Conservation (phyloP, 2,797 vertebrate species). For the Salmo trutta region DNA sequence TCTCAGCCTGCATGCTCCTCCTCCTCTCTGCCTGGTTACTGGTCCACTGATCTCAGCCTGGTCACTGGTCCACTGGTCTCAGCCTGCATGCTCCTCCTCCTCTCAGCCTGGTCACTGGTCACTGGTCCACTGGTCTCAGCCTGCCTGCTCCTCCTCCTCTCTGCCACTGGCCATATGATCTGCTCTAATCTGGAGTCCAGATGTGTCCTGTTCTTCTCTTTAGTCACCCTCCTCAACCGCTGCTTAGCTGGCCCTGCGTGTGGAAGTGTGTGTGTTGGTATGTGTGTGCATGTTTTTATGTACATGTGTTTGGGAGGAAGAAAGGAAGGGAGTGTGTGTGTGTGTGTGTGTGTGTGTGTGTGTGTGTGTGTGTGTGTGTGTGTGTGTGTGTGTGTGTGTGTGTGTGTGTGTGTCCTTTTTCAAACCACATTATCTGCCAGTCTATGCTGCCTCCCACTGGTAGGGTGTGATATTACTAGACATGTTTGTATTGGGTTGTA, state of each 20-base stretch:
- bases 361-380: constrained; percentile 9
- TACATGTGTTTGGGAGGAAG: constrained; percentile 9
- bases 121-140: constrained; percentile 42
- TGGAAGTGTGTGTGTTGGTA: constrained; percentile 15
- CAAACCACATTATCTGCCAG: constrained; percentile 62
- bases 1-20: too few relatives aligned
- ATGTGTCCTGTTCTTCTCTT: constrained; percentile 65
- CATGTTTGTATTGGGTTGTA: background rate
- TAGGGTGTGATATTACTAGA: constrained; percentile 70
- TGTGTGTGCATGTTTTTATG: constrained; percentile 14
- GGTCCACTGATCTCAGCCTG: too few relatives aligned
- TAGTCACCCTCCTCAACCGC: constrained; percentile 56
- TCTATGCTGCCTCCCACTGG: constrained; percentile 83
- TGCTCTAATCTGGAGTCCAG: constrained; percentile 76
- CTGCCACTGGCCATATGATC: constrained; percentile 69
- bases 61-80: too few relatives aligned
- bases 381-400: constrained; percentile 18
- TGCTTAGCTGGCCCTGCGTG: constrained; percentile 25
- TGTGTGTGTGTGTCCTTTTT: constrained; percentile 17
- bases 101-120: too few relatives aligned
- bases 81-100: too few relatives aligned
- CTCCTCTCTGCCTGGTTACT: too few relatives aligned
- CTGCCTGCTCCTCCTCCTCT: constrained; percentile 57
- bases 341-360: background rate
- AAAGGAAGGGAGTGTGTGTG: too few relatives aligned